These are phyloP conservation scores for Falco novaeseelandiae DNA, from an alignment of 2,797 vertebrate species.

Conservation along the genomic window DNA sequence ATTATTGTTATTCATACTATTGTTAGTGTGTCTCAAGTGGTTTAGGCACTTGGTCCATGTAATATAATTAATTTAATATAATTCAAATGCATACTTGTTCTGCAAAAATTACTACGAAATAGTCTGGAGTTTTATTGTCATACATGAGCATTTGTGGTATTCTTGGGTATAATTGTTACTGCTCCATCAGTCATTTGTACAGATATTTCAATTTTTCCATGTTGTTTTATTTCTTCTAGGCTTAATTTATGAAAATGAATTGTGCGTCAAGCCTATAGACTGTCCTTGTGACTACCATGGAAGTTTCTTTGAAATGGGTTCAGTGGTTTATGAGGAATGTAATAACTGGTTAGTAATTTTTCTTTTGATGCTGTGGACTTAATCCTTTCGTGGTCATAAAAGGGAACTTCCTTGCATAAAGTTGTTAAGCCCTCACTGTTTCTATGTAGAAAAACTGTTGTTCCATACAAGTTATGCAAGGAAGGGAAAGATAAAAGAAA, in stretches of 20 bases:
- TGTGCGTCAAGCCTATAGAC: constrained; percentile 85
- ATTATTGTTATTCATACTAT: neutral
- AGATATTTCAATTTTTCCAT: neutral
- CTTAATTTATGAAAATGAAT: constrained; percentile 87
- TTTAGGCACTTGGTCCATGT: neutral
- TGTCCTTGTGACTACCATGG: constrained; percentile 94
- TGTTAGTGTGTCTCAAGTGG: neutral
- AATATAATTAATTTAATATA: neutral
- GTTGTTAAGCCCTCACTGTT: neutral
- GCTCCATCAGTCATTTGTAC: neutral
- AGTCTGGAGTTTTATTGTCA: neutral
- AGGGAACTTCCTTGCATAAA: neutral
- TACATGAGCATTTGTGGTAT: neutral
- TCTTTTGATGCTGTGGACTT: neutral
- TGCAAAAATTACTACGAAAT: neutral
- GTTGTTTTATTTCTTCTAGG: constrained; percentile 75
- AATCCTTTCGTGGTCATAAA: neutral
- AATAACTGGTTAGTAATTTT: constrained; percentile 87
- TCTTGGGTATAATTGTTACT: neutral
- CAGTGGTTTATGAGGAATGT: constrained; percentile 90
- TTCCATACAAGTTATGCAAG: neutral
- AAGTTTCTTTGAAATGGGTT: constrained; percentile 82
- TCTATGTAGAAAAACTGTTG: neutral
- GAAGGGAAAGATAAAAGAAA: neutral
- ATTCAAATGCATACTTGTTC: neutral